Evolutionary conservation across 2,113 vertebrate species (phyloP).

Genomic region (Mormyrus iriodes): DNA sequence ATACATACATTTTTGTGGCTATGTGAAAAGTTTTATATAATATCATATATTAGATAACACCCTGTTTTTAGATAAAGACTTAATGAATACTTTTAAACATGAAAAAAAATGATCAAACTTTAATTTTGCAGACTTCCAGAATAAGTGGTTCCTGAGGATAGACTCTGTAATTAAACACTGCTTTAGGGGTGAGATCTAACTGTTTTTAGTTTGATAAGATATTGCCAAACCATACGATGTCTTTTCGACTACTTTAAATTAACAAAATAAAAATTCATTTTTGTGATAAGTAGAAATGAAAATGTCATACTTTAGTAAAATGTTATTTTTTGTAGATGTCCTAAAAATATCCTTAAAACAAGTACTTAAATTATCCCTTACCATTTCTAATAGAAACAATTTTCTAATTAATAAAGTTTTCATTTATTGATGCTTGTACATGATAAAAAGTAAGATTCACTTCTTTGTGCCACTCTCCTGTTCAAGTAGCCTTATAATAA

Average conservation of each 20-base stretch:
- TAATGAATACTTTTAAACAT: not conserved
- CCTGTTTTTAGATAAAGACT: not conserved
- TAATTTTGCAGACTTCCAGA: not conserved
- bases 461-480: too few species aligned
- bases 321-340: not conserved
- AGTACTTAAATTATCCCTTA: not conserved
- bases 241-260: not conserved
- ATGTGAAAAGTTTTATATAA: not conserved
- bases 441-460: too few species aligned
- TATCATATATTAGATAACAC: not conserved
- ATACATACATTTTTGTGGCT: not conserved
- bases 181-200: not conserved
- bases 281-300: not conserved
- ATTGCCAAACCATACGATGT: not conserved
- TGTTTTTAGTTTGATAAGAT: constrained; percentile 1
- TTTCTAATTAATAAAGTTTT: not conserved
- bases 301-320: not conserved
- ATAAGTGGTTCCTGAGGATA: not conserved
- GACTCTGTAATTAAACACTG: not conserved
- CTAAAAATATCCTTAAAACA: not conserved
- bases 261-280: not conserved
- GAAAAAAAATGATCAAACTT: not conserved
- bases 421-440: not conserved
- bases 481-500: too few species aligned
- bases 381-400: not conserved